These are phyloP conservation scores for Montifringilla adamsi DNA, from an alignment of 2,113 vertebrate genomes.

Conservation along the genomic window DNA sequence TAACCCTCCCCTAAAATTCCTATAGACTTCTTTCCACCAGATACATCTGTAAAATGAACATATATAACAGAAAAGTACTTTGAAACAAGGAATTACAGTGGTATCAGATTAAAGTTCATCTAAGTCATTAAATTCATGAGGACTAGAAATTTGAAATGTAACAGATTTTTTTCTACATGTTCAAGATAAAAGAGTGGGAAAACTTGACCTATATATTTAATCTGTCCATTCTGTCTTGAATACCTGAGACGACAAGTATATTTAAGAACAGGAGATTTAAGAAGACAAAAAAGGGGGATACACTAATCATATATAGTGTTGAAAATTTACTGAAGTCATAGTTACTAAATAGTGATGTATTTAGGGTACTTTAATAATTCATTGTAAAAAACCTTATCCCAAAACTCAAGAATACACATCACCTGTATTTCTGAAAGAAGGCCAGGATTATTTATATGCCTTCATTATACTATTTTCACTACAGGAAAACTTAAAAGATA, in stretches of 20 bases:
- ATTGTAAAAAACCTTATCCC: neutral
- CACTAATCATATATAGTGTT: neutral
- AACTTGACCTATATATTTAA: neutral
- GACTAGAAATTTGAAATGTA: neutral
- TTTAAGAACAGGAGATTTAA: neutral
- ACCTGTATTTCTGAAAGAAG: neutral
- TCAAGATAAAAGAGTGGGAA: neutral
- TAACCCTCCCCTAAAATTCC: neutral
- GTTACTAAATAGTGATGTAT: neutral
- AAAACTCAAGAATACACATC: neutral
- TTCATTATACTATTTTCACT: neutral
- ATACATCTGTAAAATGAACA: neutral
- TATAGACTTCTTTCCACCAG: neutral
- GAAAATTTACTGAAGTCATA: neutral
- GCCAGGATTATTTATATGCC: neutral
- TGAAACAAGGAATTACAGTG: neutral
- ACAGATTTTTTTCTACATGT: neutral
- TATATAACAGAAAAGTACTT: neutral
- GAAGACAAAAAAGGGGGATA: neutral
- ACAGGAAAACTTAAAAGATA: neutral
- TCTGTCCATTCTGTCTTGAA: neutral
- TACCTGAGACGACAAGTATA: neutral
- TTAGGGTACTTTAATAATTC: neutral
- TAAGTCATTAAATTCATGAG: neutral
- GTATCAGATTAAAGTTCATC: neutral